Evolutionary conservation across 2,113 vertebrate species (phyloP).

Genomic region (Phasianus colchicus): DNA sequence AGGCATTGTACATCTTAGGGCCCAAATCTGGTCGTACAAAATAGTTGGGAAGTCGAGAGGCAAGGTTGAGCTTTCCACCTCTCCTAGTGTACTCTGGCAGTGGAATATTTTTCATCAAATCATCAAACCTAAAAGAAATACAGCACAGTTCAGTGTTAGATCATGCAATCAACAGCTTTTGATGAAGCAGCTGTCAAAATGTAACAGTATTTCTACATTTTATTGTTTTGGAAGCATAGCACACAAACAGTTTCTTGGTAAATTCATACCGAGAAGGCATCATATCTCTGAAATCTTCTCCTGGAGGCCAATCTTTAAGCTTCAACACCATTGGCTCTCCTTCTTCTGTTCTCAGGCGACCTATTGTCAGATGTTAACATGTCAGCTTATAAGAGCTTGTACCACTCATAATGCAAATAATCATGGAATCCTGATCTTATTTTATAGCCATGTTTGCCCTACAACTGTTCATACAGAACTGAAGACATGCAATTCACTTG

Average conservation of each 20-base stretch:
- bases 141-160: background rate
- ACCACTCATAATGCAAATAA: background rate
- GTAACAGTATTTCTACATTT: accelerated
- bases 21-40: constrained; percentile 85
- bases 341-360: constrained; percentile 80
- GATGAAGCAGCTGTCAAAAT: background rate
- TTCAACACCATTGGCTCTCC: constrained; percentile 84
- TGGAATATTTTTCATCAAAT: constrained; percentile 84
- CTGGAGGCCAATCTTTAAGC: constrained; percentile 86
- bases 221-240: background rate
- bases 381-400: background rate
- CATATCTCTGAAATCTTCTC: constrained; percentile 87
- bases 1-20: constrained; percentile 87
- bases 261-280: constrained; percentile 81
- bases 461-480: background rate
- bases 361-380: constrained; percentile 41
- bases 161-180: background rate
- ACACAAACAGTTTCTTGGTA: background rate
- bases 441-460: background rate
- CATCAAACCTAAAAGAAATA: constrained; percentile 78
- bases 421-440: background rate
- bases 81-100: constrained; percentile 84
- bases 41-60: constrained; percentile 81
- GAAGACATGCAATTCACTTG: background rate
- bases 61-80: constrained; percentile 83